A percentile compares a stretch with the other conserved stretches of the same genome.
phyloP scores from a whole-genome alignment of 2,113 vertebrate genomes.

The Cinclus mexicanus region DNA sequence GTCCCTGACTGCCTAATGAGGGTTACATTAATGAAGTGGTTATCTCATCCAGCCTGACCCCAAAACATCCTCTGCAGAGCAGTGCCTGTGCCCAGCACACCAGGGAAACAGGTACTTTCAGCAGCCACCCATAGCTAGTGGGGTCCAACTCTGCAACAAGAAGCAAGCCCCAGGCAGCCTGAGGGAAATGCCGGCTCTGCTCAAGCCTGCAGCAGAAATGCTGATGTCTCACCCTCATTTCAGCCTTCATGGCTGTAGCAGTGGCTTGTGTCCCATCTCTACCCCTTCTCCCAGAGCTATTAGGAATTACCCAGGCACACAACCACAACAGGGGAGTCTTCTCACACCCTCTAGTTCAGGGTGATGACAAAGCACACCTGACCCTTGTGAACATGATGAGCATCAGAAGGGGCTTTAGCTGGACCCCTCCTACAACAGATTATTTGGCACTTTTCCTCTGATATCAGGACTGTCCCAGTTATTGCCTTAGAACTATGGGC shows the following conservation, averaged over 20 bases:
- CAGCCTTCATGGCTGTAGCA: neutral
- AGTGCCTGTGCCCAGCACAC: neutral
- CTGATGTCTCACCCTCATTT: neutral
- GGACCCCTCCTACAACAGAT: neutral
- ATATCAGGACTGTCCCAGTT: neutral
- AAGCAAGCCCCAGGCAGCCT: neutral
- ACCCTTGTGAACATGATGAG: neutral
- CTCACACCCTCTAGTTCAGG: neutral
- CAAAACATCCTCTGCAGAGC: neutral
- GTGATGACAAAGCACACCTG: neutral
- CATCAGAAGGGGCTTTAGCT: neutral
- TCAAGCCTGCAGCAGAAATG: neutral
- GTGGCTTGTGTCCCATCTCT: neutral
- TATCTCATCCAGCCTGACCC: slow-evolving; percentile 19
- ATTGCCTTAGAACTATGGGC: neutral
- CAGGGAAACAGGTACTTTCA: neutral
- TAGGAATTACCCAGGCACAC: neutral
- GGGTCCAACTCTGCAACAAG: neutral
- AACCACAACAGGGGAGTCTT: neutral
- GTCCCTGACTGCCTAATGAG: slow-evolving; percentile 43
- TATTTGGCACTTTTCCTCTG: neutral
- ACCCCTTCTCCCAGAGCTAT: neutral
- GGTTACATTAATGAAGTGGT: slow-evolving; percentile 33
- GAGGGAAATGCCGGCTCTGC: neutral
- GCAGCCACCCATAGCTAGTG: neutral